Evolutionary conservation across 2,888 invertebrate genomes (phyloP).

Genomic region (Anorthoa munda): DNA sequence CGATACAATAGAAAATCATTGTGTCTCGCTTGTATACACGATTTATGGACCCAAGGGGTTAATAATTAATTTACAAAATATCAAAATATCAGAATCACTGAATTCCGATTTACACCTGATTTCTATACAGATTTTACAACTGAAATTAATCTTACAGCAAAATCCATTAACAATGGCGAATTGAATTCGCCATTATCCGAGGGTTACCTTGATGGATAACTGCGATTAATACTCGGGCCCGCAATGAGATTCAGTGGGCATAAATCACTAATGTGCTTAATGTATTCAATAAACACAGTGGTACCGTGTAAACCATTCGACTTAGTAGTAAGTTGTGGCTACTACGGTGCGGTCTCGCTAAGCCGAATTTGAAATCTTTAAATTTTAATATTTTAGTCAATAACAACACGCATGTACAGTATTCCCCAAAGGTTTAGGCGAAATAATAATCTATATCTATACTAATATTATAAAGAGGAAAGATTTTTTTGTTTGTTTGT

Average conservation of each 20-base stretch:
- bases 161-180: slow-evolving; percentile 26
- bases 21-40: too few relatives aligned
- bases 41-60: too few relatives aligned
- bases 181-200: slow-evolving; percentile 41
- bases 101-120: slow-evolving; percentile 2
- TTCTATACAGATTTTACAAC: slow-evolving; percentile 20
- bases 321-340: slow-evolving; percentile 31
- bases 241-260: slow-evolving; percentile 56
- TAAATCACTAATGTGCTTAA: slow-evolving; percentile 72
- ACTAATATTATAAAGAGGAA: too few relatives aligned
- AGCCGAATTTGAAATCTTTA: slow-evolving; percentile 27
- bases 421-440: not conserved
- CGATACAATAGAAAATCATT: too few relatives aligned
- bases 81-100: not conserved
- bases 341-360: slow-evolving; percentile 36
- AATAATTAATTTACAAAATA: slow-evolving; percentile 5
- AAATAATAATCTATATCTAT: too few relatives aligned
- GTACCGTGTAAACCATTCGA: slow-evolving; percentile 57
- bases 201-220: slow-evolving; percentile 53
- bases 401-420: not conserved
- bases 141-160: slow-evolving; percentile 39
- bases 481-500: too few relatives aligned
- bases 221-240: slow-evolving; percentile 50
- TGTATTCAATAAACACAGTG: slow-evolving; percentile 72
- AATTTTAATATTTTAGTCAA: not conserved